Base-by-base conservation (phyloP, 2,113 vertebrate species). In the Chinchilla lanigera region DNA sequence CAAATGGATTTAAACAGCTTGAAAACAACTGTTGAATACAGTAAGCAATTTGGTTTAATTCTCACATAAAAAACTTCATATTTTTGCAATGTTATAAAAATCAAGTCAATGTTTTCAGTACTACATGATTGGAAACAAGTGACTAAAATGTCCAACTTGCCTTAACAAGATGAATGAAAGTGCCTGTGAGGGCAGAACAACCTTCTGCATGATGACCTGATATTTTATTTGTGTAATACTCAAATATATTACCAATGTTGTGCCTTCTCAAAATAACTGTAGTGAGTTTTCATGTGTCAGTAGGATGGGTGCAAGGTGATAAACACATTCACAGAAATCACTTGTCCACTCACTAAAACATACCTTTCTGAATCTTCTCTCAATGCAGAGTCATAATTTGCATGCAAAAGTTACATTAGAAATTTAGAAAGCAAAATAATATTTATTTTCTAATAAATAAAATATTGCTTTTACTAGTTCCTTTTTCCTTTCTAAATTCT, bases 331-430 rank as follows among this genome's bases (percentile, higher is more conserved):
- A 24, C 89, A 30, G 56, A 44, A 78, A 82, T 86, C 24, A 52
- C 28, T 93, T n/a, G 7, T 13, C 12, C n/a, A 19, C 24, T 93
- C 3, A 38, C 52, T 41, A n/a, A 89, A 93, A 86, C 30, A 9
- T 77, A 90, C 89, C 52, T 86, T 84, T 44, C 63, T 63, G 33
- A 89, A 89, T 30, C 69, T 94, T 90, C 44, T 26, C 22, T 96
- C 58, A 91, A 58, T 58, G 38, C 26, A 93, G 50, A 81, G 33
- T 93, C 22, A 81, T 13, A 69, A 89, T 85, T 77, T 86, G n/a
- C 22, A 93, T 93, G 69, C 82, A 22, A 91, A 94, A 96, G 58
- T 0, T 17, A 38, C 19, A 35, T 71, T n/a, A 63, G 17, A 93
- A 95, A 86, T n/a, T 54, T 35, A 24, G 22, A 92, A 91, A 83